Percentiles rank a stretch among this genome's conserved stretches.
These are phyloP conservation scores for Aphis gossypii DNA, from an alignment of 1,140 invertebrate species.

Conservation along the genomic window DNA sequence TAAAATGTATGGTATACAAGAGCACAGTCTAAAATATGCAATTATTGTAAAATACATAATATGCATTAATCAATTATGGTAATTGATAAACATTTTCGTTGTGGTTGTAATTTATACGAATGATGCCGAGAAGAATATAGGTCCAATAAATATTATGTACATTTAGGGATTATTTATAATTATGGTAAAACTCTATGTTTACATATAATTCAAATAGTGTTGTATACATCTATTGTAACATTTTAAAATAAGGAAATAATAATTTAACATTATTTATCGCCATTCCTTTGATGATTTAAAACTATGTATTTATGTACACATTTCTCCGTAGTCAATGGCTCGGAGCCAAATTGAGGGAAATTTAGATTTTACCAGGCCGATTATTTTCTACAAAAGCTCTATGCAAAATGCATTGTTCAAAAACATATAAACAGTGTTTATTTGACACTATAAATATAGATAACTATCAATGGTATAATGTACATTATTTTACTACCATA, in stretches of 20 bases:
- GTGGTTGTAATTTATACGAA: neutral
- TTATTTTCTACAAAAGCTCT: slow-evolving; percentile 5
- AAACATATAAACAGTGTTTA: slow-evolving; percentile 24
- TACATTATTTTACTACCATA: neutral
- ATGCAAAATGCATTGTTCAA: neutral
- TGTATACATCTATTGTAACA: neutral
- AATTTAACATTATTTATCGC: slow-evolving; percentile 6
- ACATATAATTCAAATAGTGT: neutral
- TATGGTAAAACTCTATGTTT: neutral
- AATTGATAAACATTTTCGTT: neutral
- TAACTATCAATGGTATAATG: neutral
- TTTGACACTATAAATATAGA: neutral
- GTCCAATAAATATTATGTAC: neutral
- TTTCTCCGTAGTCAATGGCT: neutral
- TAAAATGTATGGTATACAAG: no score
- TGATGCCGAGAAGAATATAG: neutral
- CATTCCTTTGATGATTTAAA: neutral
- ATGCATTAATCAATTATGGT: neutral
- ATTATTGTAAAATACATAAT: neutral
- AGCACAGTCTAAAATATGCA: neutral
- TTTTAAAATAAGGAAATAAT: neutral
- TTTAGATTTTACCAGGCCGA: slow-evolving; percentile 24
- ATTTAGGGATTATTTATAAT: neutral
- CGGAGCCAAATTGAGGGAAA: neutral
- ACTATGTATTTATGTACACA: neutral